These are phyloP conservation scores for Monopterus albus DNA, from an alignment of 2,113 vertebrate species.

Conservation along the genomic window DNA sequence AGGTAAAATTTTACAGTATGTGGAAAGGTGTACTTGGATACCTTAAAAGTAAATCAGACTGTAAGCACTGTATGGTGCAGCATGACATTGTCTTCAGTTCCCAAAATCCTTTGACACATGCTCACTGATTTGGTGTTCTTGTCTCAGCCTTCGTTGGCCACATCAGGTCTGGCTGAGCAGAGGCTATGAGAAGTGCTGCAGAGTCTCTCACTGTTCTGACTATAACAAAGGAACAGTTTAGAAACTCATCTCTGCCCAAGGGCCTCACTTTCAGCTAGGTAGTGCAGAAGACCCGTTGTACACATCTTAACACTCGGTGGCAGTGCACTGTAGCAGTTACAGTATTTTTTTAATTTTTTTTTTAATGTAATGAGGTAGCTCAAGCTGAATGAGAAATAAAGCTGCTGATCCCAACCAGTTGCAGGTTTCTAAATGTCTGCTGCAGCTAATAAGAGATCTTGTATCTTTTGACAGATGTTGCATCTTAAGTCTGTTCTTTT, in stretches of 20 bases:
- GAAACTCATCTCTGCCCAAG: too few relatives aligned
- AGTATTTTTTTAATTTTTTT: too few relatives aligned
- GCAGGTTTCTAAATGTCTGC: neutral
- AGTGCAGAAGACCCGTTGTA: too few relatives aligned
- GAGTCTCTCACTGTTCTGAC: neutral
- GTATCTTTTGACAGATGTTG: neutral
- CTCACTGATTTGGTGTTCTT: conserved; percentile 80
- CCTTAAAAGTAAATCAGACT: neutral
- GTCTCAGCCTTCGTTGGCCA: too few relatives aligned
- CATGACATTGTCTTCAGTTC: too few relatives aligned
- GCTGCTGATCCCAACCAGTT: neutral
- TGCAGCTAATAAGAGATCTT: neutral
- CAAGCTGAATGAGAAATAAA: neutral
- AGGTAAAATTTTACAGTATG: conserved; percentile 75
- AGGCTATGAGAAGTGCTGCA: too few relatives aligned
- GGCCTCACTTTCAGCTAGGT: too few relatives aligned
- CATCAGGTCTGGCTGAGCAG: conserved; percentile 84
- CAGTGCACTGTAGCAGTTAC: too few relatives aligned
- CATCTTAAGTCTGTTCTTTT: conserved; percentile 6
- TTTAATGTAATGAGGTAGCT: too few relatives aligned
- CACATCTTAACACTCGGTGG: too few relatives aligned
- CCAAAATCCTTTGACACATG: too few relatives aligned
- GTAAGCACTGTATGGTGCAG: neutral
- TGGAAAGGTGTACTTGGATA: neutral
- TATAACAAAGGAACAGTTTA: too few relatives aligned